Percentiles rank a stretch among this genome's conserved stretches.
These are phyloP conservation scores for Dromiciops gliroides DNA, from an alignment of 2,113 vertebrate genomes.

Conservation along the genomic window DNA sequence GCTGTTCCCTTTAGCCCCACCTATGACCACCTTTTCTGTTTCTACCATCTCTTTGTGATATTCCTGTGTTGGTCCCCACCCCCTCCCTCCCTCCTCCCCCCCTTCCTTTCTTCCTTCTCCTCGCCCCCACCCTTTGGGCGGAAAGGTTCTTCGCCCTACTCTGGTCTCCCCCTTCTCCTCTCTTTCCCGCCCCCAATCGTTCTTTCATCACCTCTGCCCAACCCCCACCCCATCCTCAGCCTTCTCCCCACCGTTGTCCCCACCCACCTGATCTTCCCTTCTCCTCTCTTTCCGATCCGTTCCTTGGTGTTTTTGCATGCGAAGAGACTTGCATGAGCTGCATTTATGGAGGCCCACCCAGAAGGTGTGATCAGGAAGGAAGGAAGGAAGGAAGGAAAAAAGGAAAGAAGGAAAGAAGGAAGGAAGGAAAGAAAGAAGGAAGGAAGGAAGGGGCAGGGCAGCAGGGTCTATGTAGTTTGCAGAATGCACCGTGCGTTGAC, in stretches of 20 bases:
- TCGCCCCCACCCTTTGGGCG: conserved; percentile 72
- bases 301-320: conserved; percentile 95
- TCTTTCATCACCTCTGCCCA: conserved; percentile 66
- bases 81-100: background rate
- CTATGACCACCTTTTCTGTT: background rate
- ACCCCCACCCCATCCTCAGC: conserved; percentile 50
- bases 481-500: conserved; percentile 84
- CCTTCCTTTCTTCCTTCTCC: conserved; percentile 51
- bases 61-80: background rate
- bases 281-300: conserved; percentile 65
- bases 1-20: background rate
- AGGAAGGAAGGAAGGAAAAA: background rate
- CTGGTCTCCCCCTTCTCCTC: conserved; percentile 63
- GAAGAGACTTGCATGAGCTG: conserved; percentile 99
- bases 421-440: conserved; percentile 82
- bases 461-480: conserved; percentile 87
- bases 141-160: conserved; percentile 74
- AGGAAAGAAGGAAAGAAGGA: conserved; percentile 9
- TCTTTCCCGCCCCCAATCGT: background rate
- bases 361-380: conserved; percentile 5
- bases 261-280: conserved; percentile 69
- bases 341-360: conserved; percentile 93
- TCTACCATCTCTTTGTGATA: background rate
- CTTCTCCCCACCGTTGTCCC: conserved; percentile 65
- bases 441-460: conserved; percentile 87